Percentiles rank a stretch among this genome's conserved stretches.
Conservation (phyloP, 2,797 vertebrate species). For the Centropyge bicolor region DNA sequence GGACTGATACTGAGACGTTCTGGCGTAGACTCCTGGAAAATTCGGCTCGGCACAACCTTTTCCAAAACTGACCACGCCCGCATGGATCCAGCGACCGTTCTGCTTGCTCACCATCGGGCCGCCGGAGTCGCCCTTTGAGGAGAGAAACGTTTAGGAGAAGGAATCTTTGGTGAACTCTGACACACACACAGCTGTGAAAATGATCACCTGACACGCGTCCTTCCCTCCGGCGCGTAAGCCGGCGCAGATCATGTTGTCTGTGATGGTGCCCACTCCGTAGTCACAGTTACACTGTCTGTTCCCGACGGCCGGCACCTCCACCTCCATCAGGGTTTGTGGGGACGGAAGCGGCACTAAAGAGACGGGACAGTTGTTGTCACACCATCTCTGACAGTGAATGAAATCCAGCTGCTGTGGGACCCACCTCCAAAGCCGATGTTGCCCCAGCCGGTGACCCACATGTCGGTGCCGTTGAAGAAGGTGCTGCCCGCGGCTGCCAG, state of each 20-base stretch:
- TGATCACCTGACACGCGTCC: slow-evolving; percentile 79
- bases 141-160: background rate
- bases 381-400: background rate
- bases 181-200: background rate
- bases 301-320: slow-evolving; percentile 73
- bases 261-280: background rate
- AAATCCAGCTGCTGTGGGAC: background rate
- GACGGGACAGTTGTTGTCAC: no score
- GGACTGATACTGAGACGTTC: slow-evolving; percentile 66
- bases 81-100: slow-evolving; percentile 56
- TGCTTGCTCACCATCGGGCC: slow-evolving; percentile 72
- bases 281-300: slow-evolving; percentile 65
- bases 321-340: slow-evolving; percentile 76
- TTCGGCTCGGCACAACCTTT: background rate
- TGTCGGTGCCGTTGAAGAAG: slow-evolving; percentile 27
- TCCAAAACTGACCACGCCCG: slow-evolving; percentile 75
- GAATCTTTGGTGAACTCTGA: background rate
- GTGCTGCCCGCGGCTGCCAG: slow-evolving; percentile 59
- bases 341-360: slow-evolving; percentile 38
- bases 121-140: slow-evolving; percentile 75
- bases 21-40: slow-evolving; percentile 71
- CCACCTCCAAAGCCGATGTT: background rate
- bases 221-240: slow-evolving; percentile 69
- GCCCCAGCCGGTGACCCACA: slow-evolving; percentile 80
- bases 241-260: slow-evolving; percentile 81